These are phyloP conservation scores for Cryptophagus acutangulus DNA, from an alignment of 2,888 invertebrate species.

Conservation along the genomic window DNA sequence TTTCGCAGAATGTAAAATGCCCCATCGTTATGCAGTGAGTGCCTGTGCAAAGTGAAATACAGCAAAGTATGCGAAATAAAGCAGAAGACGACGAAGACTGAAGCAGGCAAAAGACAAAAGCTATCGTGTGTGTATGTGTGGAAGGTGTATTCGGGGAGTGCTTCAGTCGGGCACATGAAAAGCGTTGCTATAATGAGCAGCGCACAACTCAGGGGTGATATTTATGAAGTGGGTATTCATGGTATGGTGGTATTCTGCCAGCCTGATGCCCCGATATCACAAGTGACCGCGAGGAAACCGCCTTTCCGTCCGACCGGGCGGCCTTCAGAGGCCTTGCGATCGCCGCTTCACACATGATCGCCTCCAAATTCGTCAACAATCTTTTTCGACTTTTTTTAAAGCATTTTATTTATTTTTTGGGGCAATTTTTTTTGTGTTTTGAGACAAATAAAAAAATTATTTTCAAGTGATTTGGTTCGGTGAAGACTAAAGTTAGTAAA, in stretches of 20 bases:
- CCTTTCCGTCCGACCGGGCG: conserved; percentile 10
- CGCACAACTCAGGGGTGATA: conserved; percentile 16
- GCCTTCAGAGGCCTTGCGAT: conserved; percentile 17
- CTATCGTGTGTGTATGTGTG: conserved; percentile 9
- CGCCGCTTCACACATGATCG: conserved; percentile 13
- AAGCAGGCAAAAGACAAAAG: conserved; percentile 14
- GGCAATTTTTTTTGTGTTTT: no score
- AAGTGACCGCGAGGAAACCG: conserved; percentile 13
- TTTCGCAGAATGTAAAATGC: conserved; percentile 12
- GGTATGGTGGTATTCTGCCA: no score
- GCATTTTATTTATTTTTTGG: no score
- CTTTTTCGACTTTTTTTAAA: no score
- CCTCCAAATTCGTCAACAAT: conserved; percentile 1
- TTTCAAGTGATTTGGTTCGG: no score
- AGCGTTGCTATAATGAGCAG: conserved; percentile 12
- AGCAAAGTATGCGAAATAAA: conserved; percentile 12
- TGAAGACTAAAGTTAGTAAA: no score
- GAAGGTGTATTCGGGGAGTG: conserved; percentile 4
- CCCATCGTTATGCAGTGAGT: conserved; percentile 14
- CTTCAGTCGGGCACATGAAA: conserved; percentile 10
- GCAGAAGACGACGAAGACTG: conserved; percentile 9
- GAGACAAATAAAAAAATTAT: no score
- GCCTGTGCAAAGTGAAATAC: conserved; percentile 11
- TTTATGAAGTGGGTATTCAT: conserved; percentile 21
- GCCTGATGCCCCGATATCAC: conserved; percentile 13